Percentiles rank a stretch among this genome's conserved stretches.
These are phyloP conservation scores for Caenorhabditis angaria DNA, from an alignment of 2,888 invertebrate species.

Conservation along the genomic window DNA sequence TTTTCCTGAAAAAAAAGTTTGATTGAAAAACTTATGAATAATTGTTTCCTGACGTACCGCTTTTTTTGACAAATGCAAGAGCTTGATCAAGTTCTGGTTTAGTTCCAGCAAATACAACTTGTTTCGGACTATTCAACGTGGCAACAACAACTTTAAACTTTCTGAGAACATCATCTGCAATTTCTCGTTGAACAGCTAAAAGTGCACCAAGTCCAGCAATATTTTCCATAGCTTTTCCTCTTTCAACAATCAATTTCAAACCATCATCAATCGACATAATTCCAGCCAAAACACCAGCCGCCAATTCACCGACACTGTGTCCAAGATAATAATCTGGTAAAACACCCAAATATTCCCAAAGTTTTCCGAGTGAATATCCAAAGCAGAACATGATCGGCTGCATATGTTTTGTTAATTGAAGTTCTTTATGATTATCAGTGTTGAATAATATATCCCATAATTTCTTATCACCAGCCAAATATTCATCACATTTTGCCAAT, in stretches of 20 bases:
- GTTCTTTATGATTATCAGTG: slow-evolving; percentile 31
- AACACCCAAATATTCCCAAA: slow-evolving; percentile 56
- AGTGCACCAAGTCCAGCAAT: slow-evolving; percentile 54
- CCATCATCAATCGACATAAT: slow-evolving; percentile 55
- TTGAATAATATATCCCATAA: slow-evolving; percentile 45
- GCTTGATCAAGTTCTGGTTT: slow-evolving; percentile 41
- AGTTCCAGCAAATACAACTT: slow-evolving; percentile 57
- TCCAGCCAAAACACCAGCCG: slow-evolving; percentile 49
- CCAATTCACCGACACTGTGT: slow-evolving; percentile 62
- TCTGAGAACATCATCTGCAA: slow-evolving; percentile 41
- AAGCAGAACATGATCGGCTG: slow-evolving; percentile 61
- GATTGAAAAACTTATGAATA: not conserved
- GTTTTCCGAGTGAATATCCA: slow-evolving; percentile 48
- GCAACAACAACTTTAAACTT: slow-evolving; percentile 48
- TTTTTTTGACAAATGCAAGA: slow-evolving; percentile 40
- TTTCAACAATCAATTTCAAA: slow-evolving; percentile 43
- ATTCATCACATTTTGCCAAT: slow-evolving; percentile 29
- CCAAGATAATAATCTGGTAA: slow-evolving; percentile 46
- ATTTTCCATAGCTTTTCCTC: slow-evolving; percentile 59
- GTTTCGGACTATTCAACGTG: slow-evolving; percentile 56
- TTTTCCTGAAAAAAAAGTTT: slow-evolving; percentile 32
- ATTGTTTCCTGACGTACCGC: slow-evolving; percentile 15
- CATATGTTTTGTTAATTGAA: slow-evolving; percentile 44
- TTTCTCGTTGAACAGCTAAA: slow-evolving; percentile 52
- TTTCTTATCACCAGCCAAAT: slow-evolving; percentile 26